A percentile compares a stretch with the other conserved stretches of the same genome.
Conservation (phyloP, 2,797 vertebrate genomes). For the Argyrosomus regius region DNA sequence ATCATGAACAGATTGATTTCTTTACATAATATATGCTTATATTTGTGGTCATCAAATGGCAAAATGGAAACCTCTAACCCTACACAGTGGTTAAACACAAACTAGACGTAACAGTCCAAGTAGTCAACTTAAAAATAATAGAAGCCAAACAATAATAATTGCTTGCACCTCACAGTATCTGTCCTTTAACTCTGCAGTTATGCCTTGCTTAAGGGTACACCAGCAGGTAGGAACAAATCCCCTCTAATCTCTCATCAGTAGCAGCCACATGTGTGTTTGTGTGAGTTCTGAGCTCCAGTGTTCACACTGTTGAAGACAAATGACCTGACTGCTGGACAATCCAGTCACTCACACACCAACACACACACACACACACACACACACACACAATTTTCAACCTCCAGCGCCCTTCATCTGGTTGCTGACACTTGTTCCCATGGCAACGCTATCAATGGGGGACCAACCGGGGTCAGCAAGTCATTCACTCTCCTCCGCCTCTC, state of each 20-base stretch:
- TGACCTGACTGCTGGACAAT: conserved; percentile 9
- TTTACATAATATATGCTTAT: not conserved
- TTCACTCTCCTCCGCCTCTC: conserved; percentile 36
- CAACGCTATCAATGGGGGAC: conserved; percentile 80
- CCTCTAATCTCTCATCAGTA: not conserved
- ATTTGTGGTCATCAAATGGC: not conserved
- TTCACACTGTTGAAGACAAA: conserved; percentile 23
- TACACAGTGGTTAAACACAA: not conserved
- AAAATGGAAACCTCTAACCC: too few species aligned
- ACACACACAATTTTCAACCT: conserved; percentile 64
- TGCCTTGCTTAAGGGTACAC: not conserved
- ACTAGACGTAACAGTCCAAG: not conserved
- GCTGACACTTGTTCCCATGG: conserved; percentile 83
- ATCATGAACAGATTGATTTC: not conserved
- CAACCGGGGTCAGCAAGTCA: conserved; percentile 75
- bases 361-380: conserved; percentile 6
- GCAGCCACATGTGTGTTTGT: conserved; percentile 12
- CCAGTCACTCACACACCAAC: conserved; percentile 22
- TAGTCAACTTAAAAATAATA: not conserved
- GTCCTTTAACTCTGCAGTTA: not conserved
- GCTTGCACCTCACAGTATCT: not conserved
- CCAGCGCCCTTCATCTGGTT: conserved; percentile 70
- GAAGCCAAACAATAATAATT: not conserved
- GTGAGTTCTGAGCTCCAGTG: conserved; percentile 15
- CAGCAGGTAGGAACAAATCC: not conserved